Evolutionary conservation across 2,797 vertebrate genomes (phyloP), one percentile per base, ranked within the genome.

Genomic region (Neoniphon sammara): DNA sequence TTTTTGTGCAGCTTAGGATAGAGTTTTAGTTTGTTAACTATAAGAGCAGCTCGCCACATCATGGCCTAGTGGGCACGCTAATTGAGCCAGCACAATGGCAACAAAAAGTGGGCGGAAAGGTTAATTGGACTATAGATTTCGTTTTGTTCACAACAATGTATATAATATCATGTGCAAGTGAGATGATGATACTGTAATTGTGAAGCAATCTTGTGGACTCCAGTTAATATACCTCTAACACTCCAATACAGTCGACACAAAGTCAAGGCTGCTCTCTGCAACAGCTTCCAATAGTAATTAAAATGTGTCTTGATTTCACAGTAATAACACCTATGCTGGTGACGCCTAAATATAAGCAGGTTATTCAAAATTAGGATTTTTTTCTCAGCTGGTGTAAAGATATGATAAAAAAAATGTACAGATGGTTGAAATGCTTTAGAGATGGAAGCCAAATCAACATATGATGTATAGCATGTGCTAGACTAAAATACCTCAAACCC

Each of bases 21-120:
- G 71, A 76, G 61, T 58, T 80, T 76, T 82, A 55, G 78, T 66
- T 70, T 58, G 47, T 18, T 46, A 73, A 61, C 64, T 74, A 58
- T 50, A 59, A 71, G 54, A 53, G 66, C 27, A 5, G 56, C 31
- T 66, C 60, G 31, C 62, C 59, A 70, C 30, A 17, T 11, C 30
- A 17, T 11, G 46, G 55, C n/a, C 30, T 46, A n/a, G 20, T 39
- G 23, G 30, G 21, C 52, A 25, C 56, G 70, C 52, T 47, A 46
- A 56, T 34, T 56, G 60, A 61, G 21, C 9, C n/a, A 31, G 15
- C 15, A 46, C 44, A 46, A 46, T 46, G 44, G 15, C 15, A 46
- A 17, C 44, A 46, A 54, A 56, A 57, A 54, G 8, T n/a, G n/a
- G 27, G 44, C 5, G 30, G 52, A 57, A 36, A 55, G 36, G 17